Conservation (phyloP, 2,113 vertebrate genomes). For the Cavia aperea region DNA sequence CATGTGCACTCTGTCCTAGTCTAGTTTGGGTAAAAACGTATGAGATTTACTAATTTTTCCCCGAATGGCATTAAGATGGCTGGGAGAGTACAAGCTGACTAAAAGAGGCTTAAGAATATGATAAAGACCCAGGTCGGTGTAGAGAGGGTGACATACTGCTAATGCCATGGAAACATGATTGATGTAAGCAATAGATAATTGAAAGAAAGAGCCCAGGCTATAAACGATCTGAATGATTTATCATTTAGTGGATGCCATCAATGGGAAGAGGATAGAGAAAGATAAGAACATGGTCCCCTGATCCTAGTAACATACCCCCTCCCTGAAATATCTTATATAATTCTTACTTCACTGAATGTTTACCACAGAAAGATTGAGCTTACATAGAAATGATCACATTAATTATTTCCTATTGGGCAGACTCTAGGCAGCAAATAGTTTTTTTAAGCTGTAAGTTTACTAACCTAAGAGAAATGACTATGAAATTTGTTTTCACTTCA, state of each 20-base stretch:
- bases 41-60: neutral
- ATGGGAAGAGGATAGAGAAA: neutral
- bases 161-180: neutral
- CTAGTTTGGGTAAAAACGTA: neutral
- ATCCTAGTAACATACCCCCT: neutral
- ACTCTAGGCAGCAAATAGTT: neutral
- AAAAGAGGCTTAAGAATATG: neutral
- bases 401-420: neutral
- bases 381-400: neutral
- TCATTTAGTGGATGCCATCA: neutral
- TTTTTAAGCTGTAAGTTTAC: neutral
- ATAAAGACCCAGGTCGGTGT: neutral
- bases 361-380: neutral
- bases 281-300: neutral
- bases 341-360: slow-evolving; percentile 20
- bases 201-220: neutral
- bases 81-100: neutral
- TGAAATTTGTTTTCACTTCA: slow-evolving; percentile 1
- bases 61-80: neutral
- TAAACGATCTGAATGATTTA: neutral
- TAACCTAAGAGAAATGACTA: neutral
- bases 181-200: neutral
- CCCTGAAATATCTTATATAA: neutral
- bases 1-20: neutral
- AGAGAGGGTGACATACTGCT: neutral